phyloP scores from a whole-genome alignment of 2,888 invertebrate genomes.

The Gonocerus acuteangulatus region DNA sequence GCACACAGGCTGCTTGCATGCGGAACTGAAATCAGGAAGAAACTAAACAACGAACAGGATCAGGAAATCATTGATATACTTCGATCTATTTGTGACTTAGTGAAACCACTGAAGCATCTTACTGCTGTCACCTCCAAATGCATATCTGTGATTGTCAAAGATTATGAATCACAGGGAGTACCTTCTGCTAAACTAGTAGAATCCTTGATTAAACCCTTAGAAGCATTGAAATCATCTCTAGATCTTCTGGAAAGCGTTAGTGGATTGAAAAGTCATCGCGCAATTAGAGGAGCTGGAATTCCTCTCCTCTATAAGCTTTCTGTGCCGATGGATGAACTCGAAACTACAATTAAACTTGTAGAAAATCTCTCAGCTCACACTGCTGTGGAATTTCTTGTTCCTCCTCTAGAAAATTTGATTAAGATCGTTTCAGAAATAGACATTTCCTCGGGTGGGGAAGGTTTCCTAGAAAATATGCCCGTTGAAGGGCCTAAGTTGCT shows the following conservation, averaged over 20 bases:
- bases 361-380: slow-evolving; percentile 38
- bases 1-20: slow-evolving; percentile 30
- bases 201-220: slow-evolving; percentile 36
- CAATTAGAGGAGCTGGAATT: slow-evolving; percentile 35
- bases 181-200: slow-evolving; percentile 32
- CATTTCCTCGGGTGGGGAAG: slow-evolving; percentile 30
- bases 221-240: slow-evolving; percentile 33
- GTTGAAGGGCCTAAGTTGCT: slow-evolving; percentile 36
- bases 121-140: slow-evolving; percentile 35
- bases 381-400: slow-evolving; percentile 37
- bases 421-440: slow-evolving; percentile 34
- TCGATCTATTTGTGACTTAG: slow-evolving; percentile 33
- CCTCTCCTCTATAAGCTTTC: slow-evolving; percentile 36
- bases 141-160: slow-evolving; percentile 32
- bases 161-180: slow-evolving; percentile 28
- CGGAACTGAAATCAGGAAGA: slow-evolving; percentile 30
- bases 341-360: slow-evolving; percentile 38
- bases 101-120: slow-evolving; percentile 35
- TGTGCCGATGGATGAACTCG: slow-evolving; percentile 37
- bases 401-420: slow-evolving; percentile 36
- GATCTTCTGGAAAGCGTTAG: slow-evolving; percentile 34
- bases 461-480: slow-evolving; percentile 36
- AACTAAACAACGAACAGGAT: slow-evolving; percentile 31
- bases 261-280: slow-evolving; percentile 30
- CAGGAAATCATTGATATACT: slow-evolving; percentile 36